Conservation (phyloP, 2,888 invertebrate species). For the Eilema caniola region DNA sequence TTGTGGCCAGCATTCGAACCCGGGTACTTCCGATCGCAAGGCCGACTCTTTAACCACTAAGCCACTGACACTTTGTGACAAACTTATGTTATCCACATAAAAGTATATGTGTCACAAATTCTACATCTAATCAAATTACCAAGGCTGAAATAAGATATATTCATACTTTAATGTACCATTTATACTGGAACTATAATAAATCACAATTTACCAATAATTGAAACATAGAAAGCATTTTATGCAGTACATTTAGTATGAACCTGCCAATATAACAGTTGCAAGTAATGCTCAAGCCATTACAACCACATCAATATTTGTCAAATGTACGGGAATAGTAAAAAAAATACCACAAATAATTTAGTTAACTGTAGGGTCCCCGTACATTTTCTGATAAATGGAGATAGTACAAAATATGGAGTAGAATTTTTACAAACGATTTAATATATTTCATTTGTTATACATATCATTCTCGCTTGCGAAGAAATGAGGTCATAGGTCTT, state of each 20-base stretch:
- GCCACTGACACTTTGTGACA: too few species aligned
- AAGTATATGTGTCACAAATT: neutral
- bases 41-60: too few species aligned
- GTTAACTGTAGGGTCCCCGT: constrained; percentile 42
- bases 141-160: constrained; percentile 23
- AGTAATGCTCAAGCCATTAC: constrained; percentile 53
- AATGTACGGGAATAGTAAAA: constrained; percentile 68
- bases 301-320: constrained; percentile 73
- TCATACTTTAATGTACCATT: constrained; percentile 30
- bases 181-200: constrained; percentile 65
- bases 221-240: constrained; percentile 79
- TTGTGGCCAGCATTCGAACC: too few species aligned
- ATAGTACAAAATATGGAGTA: neutral
- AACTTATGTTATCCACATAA: too few species aligned
- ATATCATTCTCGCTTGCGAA: too few species aligned
- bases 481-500: too few species aligned
- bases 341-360: constrained; percentile 24
- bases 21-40: too few species aligned
- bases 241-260: constrained; percentile 57
- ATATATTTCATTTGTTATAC: neutral
- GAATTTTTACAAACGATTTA: neutral
- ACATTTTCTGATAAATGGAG: constrained; percentile 17
- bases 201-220: constrained; percentile 68
- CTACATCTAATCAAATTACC: constrained; percentile 23
- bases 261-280: constrained; percentile 56